Base-by-base conservation (phyloP, 2,113 vertebrate genomes). In the Corvus cornix region DNA sequence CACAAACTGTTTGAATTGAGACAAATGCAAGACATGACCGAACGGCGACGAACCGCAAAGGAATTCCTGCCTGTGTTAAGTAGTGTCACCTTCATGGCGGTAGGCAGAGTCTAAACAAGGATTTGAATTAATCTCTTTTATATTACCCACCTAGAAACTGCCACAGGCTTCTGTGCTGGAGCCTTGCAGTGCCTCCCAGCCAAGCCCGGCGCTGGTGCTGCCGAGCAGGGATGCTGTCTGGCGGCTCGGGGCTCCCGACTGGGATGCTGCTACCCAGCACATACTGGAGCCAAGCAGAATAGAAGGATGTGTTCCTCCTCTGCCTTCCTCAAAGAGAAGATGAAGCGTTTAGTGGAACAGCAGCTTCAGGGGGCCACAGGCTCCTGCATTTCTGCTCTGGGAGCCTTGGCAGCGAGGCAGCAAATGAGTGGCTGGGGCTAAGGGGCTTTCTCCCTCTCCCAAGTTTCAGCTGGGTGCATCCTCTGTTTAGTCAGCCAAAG, bases 381-480 rank as follows among this genome's bases (percentile, higher is more conserved):
- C 37, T 93, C 70, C 67, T 33, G 66, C 66, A 15, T 80, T 37
- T 63, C 49, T 87, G 84, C 93, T 78, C 86, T 9, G 23, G 87
- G 63, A 94, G 82, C 75, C 51, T 39, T 39, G 55, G 77, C 35
- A 63, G 85, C 6, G 33, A 88, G 74, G 58, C 56, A 74, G 62
- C 79, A 31, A 69, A 49, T 1, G 1, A 75, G 69, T 5, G 3
- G 75, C 63, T 53, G 37, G 66, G 87, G 89, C 58, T n/a, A 10
- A 74, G 48, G 86, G 64, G 72, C 37, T 94, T 89, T 81, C 80
- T 87, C 37, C 88, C 39, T 53, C 69, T 81, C 60, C 7, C 24
- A 98, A 98, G 97, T 98, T 98, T 98, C 94, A 87, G 53, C 90
- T 66, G 46, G 62, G 75, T 95, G 68, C 84, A 43, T 95, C 95